Percentiles rank a stretch among this genome's conserved stretches.
phyloP scores from a whole-genome alignment of 2,797 vertebrate genomes.

The Centropyge bicolor region DNA sequence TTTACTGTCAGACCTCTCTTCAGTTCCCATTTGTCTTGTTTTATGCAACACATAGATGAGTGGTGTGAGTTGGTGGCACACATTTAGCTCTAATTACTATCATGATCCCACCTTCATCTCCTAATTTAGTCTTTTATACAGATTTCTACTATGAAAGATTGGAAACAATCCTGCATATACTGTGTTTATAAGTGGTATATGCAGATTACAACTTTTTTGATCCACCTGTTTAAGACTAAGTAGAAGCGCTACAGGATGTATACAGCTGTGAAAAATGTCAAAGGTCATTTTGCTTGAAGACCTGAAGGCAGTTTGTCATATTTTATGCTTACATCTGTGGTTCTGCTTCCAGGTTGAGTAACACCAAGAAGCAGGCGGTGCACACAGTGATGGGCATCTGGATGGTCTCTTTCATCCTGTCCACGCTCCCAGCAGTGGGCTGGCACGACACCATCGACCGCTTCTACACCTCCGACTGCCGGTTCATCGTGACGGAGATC shows the following conservation, averaged over 20 bases:
- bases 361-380: slow-evolving; percentile 95
- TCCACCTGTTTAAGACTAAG: background rate
- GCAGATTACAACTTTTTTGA: no score
- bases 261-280: background rate
- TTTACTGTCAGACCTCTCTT: slow-evolving; percentile 4
- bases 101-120: background rate
- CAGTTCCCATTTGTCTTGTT: background rate
- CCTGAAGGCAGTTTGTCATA: background rate
- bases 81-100: background rate
- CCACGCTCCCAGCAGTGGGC: slow-evolving; percentile 93
- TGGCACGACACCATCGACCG: slow-evolving; percentile 94
- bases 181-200: no score
- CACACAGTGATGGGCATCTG: slow-evolving; percentile 97
- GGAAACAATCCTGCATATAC: background rate
- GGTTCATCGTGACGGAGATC: slow-evolving; percentile 94
- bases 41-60: background rate
- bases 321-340: slow-evolving; percentile 36
- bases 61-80: background rate
- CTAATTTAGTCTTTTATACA: background rate
- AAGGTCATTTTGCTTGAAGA: background rate
- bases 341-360: slow-evolving; percentile 88
- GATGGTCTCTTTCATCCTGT: slow-evolving; percentile 97
- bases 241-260: background rate
- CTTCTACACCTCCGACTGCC: slow-evolving; percentile 93
- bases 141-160: background rate